Conservation (phyloP, 2,797 vertebrate species). For the Microcaecilia unicolor region DNA sequence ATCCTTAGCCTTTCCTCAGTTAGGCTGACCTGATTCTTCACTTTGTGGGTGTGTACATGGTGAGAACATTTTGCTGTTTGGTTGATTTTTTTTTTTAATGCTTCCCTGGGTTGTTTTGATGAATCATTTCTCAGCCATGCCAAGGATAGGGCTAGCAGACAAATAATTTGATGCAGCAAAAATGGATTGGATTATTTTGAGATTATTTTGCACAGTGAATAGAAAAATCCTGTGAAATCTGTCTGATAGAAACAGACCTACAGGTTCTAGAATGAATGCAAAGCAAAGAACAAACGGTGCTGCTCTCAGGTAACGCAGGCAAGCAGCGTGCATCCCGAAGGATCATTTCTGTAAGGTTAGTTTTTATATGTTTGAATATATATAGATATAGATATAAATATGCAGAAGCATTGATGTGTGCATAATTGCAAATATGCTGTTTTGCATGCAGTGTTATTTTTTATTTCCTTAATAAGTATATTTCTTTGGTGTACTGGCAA, state of each 20-base stretch:
- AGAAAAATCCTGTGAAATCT: constrained; percentile 8
- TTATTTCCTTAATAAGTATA: neutral
- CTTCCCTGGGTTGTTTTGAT: constrained; percentile 13
- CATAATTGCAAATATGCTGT: neutral
- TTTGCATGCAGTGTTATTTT: neutral
- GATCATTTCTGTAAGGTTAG: constrained; percentile 41
- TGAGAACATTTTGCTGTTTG: constrained; percentile 37
- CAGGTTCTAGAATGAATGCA: constrained; percentile 31
- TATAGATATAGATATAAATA: too few species aligned
- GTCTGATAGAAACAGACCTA: constrained; percentile 20
- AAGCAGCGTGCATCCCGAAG: constrained; percentile 27
- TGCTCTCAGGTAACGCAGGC: constrained; percentile 33
- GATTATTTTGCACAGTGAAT: constrained; percentile 11
- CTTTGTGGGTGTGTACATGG: constrained; percentile 42
- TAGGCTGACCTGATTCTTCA: constrained; percentile 28
- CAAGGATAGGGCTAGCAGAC: constrained; percentile 15
- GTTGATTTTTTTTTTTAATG: constrained; percentile 1
- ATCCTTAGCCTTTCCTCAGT: constrained; percentile 26
- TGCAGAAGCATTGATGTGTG: neutral
- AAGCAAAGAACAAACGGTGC: constrained; percentile 25
- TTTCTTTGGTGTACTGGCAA: accelerated
- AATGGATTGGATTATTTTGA: constrained; percentile 7
- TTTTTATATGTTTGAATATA: constrained; percentile 4
- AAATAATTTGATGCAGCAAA: neutral
- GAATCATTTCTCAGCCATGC: constrained; percentile 16